Evolutionary conservation across 2,113 vertebrate species (phyloP).

Genomic region (Siphamia tubifer): DNA sequence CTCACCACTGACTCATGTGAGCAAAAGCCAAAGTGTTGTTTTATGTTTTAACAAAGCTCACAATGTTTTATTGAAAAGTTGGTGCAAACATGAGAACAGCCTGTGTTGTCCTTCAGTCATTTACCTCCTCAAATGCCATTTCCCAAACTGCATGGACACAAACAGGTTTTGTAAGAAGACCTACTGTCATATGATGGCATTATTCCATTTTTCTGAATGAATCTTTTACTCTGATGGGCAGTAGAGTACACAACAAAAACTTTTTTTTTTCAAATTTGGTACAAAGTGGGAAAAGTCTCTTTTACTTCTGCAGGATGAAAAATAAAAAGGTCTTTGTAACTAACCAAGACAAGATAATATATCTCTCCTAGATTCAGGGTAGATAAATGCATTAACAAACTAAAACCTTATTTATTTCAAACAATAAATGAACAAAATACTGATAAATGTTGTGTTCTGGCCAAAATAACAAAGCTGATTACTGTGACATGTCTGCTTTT

Average conservation of each 20-base stretch:
- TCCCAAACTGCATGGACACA: background rate
- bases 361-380: too few species aligned
- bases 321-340: background rate
- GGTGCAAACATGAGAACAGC: background rate
- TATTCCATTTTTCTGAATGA: background rate
- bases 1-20: slow-evolving; percentile 14
- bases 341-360: background rate
- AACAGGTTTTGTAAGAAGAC: too few species aligned
- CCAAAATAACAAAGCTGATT: slow-evolving; percentile 24
- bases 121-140: background rate
- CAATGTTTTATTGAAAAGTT: background rate
- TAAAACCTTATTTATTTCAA: background rate
- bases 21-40: background rate
- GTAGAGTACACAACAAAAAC: background rate
- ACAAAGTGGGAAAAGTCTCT: too few species aligned
- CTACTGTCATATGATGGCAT: too few species aligned
- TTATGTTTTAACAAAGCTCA: background rate
- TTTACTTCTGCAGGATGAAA: too few species aligned
- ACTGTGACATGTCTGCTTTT: slow-evolving; percentile 34
- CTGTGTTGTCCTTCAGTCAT: background rate
- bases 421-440: slow-evolving; percentile 1
- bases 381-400: background rate
- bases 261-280: too few species aligned
- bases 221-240: background rate
- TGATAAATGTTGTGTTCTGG: background rate